Evolutionary conservation across 2,113 vertebrate genomes (phyloP), one percentile per base, ranked within the genome.

Genomic region (Hyperopisus bebe): DNA sequence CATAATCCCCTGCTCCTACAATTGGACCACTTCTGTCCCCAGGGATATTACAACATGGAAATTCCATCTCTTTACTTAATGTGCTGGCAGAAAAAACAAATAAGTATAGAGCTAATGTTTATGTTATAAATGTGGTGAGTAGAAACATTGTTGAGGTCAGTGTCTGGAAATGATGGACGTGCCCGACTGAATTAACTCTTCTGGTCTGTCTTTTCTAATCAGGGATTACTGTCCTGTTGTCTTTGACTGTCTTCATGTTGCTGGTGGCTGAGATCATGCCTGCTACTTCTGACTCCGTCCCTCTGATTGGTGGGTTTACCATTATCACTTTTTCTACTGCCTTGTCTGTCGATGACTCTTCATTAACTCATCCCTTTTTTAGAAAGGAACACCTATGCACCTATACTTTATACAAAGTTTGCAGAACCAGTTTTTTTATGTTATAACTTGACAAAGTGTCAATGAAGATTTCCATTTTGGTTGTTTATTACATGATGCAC

Each of bases 251-350:
- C 62, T 98, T 98, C 93, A 98, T 98, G 97, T 93, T 98, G 86
- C 95, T 98, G 89, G 97, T 98, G 50, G 97, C 97, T 77, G 97
- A 98, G 93, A 98, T 98, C 92, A 98, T 98, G 97, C 97, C 97
- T 31, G 97, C 97, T 88, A 98, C 97, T 46, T 98, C 97, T 58
- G 97, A 98, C 95, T 98, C 97, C 0, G 97, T 98, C 89, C 97
- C 97, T 89, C 95, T 98, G 74, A 98, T 97, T 91, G 97, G 97
- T 97, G 95, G 92, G 95, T 62, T 24, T 66, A 15, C 17, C 31
- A 39, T 19, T 87, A 31, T 35, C 13, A 21, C 24, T 24, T 39
- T 31, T 13, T 51, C 9, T 24, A 87, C 51, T 35, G 3, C 50
- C 27, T 9, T 39, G 31, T 35, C 7, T 9, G 4, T 17, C 11